Base-by-base conservation (phyloP, 1,140 invertebrate genomes). In the Atta colombica region DNA sequence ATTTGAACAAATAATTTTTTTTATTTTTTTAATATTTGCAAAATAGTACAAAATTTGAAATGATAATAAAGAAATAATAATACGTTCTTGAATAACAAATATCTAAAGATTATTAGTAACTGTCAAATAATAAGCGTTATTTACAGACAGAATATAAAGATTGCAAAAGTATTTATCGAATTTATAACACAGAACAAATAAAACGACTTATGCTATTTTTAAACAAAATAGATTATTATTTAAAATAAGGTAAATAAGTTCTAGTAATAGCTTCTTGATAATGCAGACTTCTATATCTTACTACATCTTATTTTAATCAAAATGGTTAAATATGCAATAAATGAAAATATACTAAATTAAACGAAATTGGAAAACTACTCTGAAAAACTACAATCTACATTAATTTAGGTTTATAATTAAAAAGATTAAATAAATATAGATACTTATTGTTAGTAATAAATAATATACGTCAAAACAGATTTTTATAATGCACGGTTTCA, bases 131-230 rank as follows among this genome's bases (percentile, higher is more conserved):
- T 14, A 61, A 16, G 16, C 60, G 6, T 61, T 77, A 77, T 77
- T 61, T 77, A 28, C 7, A 25, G 3, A 31, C 16, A 35, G 8
- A 45, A 45, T 14, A 77, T 77, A 58, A 71, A 71, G 1, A 35
- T 65, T 65, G 25, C 25, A 25, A 39, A 71, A 71, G 5, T 58
- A 71, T 71, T 81, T 31, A 39, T 25, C 8, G 21, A 35, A 68
- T 53, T 60, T 60, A 77, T 61, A 61, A 61, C 14, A n/a, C 35
- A 35, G 10, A 63, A 10, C 8, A 61, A 77, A 51, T 63, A 77
- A 77, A 49, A 18, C 8, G 25, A 65, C 18, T 31, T n/a, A 25
- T 49, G 25, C 18, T 63, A 65, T 8, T 77, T 61, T 63, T 61
- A 14, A 21, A 60, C 6, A 18, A 3, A 10, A 3, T 45, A 16